A percentile compares a stretch with the other conserved stretches of the same genome.
phyloP scores from a whole-genome alignment of 1,140 invertebrate species.

The Dendroctonus ponderosae region DNA sequence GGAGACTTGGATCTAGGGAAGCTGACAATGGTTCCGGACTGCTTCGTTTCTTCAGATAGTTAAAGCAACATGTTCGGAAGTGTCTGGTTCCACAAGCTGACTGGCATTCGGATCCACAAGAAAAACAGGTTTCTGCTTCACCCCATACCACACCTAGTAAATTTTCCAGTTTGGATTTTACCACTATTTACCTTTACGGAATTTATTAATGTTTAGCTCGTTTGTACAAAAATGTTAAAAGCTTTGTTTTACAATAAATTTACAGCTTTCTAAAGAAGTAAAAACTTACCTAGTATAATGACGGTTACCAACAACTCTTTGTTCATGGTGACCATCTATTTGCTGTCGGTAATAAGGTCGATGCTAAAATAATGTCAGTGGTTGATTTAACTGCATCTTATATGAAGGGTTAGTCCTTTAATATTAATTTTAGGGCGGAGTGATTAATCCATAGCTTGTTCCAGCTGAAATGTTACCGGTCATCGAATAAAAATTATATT shows the following conservation, averaged over 20 bases:
- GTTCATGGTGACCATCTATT: conserved; percentile 6
- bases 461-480: background rate
- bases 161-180: background rate
- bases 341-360: background rate
- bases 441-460: conserved; percentile 7
- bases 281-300: conserved; percentile 23
- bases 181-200: too few species aligned
- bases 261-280: background rate
- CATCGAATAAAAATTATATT: too few species aligned
- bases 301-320: conserved; percentile 25
- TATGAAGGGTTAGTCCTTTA: conserved; percentile 10
- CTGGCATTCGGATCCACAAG: conserved; percentile 59
- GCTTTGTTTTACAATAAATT: too few species aligned
- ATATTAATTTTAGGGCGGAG: conserved; percentile 11
- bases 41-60: conserved; percentile 57
- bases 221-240: too few species aligned
- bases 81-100: conserved; percentile 58
- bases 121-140: conserved; percentile 55
- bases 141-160: conserved; percentile 44
- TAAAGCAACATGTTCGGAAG: conserved; percentile 63
- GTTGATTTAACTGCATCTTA: conserved; percentile 2
- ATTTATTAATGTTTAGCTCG: too few species aligned
- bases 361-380: conserved; percentile 1
- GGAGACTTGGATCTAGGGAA: conserved; percentile 44
- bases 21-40: conserved; percentile 28